These are phyloP conservation scores for Cichladusa arquata DNA, from an alignment of 2,113 vertebrate species.

Conservation along the genomic window DNA sequence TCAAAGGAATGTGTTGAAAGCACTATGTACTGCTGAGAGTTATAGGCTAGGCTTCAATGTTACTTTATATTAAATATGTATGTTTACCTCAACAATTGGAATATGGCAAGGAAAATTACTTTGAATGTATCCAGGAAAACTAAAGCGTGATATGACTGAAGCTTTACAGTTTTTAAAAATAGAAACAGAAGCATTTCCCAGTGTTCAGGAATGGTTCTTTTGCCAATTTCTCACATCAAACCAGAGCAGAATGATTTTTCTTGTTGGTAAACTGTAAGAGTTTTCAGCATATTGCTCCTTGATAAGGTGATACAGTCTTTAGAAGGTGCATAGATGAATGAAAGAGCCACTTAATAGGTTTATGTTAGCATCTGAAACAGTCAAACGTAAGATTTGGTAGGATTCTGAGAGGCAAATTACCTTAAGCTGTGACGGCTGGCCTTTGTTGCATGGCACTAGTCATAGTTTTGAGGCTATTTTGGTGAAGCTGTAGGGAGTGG, in stretches of 20 bases:
- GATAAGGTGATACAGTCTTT: conserved; percentile 73
- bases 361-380: conserved; percentile 68
- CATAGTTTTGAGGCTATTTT: conserved; percentile 64
- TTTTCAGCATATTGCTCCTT: conserved; percentile 76
- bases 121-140: conserved; percentile 93
- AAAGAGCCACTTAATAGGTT: conserved; percentile 73
- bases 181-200: conserved; percentile 69
- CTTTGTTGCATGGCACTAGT: conserved; percentile 25
- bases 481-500: conserved; percentile 65
- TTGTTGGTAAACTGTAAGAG: conserved; percentile 69
- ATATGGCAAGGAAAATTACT: conserved; percentile 85
- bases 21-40: conserved; percentile 89
- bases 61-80: conserved; percentile 86
- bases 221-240: conserved; percentile 71
- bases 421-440: conserved; percentile 54
- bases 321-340: conserved; percentile 74
- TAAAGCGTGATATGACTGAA: conserved; percentile 80
- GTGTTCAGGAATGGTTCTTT: conserved; percentile 65
- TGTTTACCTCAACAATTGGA: conserved; percentile 91
- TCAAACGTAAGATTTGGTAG: conserved; percentile 60
- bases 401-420: conserved; percentile 68
- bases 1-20: conserved; percentile 95
- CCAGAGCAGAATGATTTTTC: conserved; percentile 69
- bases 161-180: conserved; percentile 74
- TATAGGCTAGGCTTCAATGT: conserved; percentile 89